These are phyloP conservation scores for Ectropis grisescens DNA, from an alignment of 1,140 invertebrate genomes.

Conservation along the genomic window DNA sequence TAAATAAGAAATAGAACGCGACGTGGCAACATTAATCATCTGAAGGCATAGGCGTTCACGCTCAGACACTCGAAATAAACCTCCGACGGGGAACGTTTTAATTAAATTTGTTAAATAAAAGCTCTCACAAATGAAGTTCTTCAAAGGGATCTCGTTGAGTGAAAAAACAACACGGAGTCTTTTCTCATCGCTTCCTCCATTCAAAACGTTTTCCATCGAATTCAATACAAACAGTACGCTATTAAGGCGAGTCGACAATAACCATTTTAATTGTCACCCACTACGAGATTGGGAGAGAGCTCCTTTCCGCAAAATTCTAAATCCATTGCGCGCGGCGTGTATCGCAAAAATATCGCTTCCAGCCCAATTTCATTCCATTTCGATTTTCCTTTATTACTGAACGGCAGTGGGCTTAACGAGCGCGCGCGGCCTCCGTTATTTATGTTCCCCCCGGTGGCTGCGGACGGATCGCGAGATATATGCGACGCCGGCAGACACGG, in stretches of 20 bases:
- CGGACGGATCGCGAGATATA: conserved; percentile 60
- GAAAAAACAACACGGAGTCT: conserved; percentile 36
- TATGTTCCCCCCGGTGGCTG: conserved; percentile 64
- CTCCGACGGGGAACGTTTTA: conserved; percentile 19
- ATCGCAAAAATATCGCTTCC: conserved; percentile 63
- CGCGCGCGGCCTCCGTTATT: conserved; percentile 58
- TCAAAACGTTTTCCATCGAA: conserved; percentile 46
- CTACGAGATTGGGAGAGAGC: conserved; percentile 33
- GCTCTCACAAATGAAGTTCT: conserved; percentile 35
- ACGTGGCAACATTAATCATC: conserved; percentile 12
- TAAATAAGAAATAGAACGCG: conserved; percentile 3
- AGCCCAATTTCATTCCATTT: conserved; percentile 68
- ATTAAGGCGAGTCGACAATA: conserved; percentile 40
- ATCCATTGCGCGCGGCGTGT: conserved; percentile 54
- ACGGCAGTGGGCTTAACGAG: conserved; percentile 63
- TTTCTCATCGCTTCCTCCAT: conserved; percentile 44
- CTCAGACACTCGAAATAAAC: conserved; percentile 11
- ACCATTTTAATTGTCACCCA: conserved; percentile 57
- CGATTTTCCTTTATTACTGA: conserved; percentile 69
- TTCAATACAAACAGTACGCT: conserved; percentile 45
- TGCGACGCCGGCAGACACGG: conserved; percentile 44
- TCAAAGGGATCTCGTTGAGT: conserved; percentile 27
- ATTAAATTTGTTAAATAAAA: conserved; percentile 46
- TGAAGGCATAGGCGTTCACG: conserved; percentile 5
- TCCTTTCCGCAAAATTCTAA: conserved; percentile 54